A percentile compares a stretch with the other conserved stretches of the same genome.
Conservation (phyloP, 35 echinoderm and acorn worm genomes). For the Ophiothrix spiculata region DNA sequence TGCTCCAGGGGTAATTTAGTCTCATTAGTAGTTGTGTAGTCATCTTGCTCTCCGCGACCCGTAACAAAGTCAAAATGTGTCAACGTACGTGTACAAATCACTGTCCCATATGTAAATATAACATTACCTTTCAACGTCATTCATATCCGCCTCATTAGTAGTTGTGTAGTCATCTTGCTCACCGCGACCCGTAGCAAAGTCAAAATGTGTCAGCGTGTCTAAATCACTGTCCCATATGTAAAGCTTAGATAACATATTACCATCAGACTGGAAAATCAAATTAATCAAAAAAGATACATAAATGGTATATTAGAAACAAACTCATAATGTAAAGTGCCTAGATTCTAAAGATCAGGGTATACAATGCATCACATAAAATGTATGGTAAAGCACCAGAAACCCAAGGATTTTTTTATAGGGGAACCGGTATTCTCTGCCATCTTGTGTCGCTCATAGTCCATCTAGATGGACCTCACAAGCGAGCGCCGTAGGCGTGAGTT, state of each 20-base stretch:
- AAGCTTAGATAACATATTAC: slow-evolving; percentile 52
- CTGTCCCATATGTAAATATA: slow-evolving; percentile 84
- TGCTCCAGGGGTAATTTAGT: too few relatives aligned
- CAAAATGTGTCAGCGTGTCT: slow-evolving; percentile 79
- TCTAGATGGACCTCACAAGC: too few relatives aligned
- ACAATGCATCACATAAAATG: too few relatives aligned
- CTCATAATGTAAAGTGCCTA: too few relatives aligned
- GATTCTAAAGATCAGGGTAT: too few relatives aligned
- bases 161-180: slow-evolving; percentile 80
- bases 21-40: too few relatives aligned
- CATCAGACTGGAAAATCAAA: slow-evolving; percentile 54
- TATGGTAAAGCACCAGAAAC: too few relatives aligned
- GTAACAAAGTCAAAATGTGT: slow-evolving; percentile 88
- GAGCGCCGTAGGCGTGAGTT: too few relatives aligned
- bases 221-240: slow-evolving; percentile 95
- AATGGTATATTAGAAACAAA: background rate
- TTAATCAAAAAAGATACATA: background rate
- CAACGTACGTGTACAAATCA: slow-evolving; percentile 84
- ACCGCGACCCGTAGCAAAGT: slow-evolving; percentile 77
- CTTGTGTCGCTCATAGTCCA: too few relatives aligned
- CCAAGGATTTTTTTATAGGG: too few relatives aligned
- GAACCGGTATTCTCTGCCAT: too few relatives aligned
- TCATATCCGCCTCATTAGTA: slow-evolving; percentile 73
- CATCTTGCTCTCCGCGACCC: slow-evolving; percentile 91
- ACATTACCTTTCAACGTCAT: slow-evolving; percentile 88